Conservation (phyloP, 2,888 invertebrate species). For the Clivina fossor region DNA sequence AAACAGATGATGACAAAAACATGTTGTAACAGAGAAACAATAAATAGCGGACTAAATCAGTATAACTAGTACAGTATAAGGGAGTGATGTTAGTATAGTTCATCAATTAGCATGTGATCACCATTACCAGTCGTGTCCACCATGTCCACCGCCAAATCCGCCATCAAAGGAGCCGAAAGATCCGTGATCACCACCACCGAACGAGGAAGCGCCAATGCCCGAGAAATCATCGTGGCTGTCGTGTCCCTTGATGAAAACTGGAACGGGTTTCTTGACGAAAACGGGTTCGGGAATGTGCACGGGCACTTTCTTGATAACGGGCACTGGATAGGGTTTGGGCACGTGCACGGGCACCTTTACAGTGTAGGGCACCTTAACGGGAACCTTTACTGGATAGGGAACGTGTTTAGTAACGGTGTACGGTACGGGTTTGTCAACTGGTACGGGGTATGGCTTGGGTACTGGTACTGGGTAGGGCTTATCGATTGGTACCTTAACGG, state of each 20-base stretch:
- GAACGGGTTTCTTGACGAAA: constrained; percentile 28
- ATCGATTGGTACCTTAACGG: constrained; percentile 55
- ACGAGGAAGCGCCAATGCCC: too few species aligned
- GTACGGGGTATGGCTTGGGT: constrained; percentile 56
- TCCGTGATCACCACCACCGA: not conserved
- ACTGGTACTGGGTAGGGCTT: constrained; percentile 54
- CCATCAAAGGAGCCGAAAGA: not conserved
- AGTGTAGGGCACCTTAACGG: constrained; percentile 18
- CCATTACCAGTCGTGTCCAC: not conserved
- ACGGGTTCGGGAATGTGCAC: constrained; percentile 29
- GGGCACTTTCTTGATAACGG: constrained; percentile 28
- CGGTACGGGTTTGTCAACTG: constrained; percentile 58
- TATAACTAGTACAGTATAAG: too few species aligned
- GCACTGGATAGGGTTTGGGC: constrained; percentile 24
- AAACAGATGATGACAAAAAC: too few species aligned
- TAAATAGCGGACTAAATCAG: too few species aligned
- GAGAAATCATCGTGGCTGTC: constrained; percentile 1
- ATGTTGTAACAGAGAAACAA: too few species aligned
- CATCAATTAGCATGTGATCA: too few species aligned
- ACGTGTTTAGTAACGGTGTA: constrained; percentile 60
- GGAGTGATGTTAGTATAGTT: too few species aligned
- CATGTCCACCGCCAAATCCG: not conserved
- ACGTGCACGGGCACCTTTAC: constrained; percentile 18
- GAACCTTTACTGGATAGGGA: constrained; percentile 43
- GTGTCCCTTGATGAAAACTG: constrained; percentile 29